A percentile compares a stretch with the other conserved stretches of the same genome.
Evolutionary conservation across 2,888 invertebrate species (phyloP).

Genomic region (Argyresthia goedartella): DNA sequence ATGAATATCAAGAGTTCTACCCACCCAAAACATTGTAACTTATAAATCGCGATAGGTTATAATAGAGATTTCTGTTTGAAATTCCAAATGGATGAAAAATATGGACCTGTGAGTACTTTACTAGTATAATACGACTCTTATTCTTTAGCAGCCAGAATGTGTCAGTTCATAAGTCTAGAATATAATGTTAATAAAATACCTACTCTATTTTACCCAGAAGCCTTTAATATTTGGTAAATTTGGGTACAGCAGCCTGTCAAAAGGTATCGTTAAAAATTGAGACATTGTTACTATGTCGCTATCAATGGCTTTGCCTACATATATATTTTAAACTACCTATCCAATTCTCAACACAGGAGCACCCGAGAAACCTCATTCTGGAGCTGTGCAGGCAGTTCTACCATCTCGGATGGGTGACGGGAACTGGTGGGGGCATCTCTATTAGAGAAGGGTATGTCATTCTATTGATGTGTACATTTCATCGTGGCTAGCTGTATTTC

Average conservation of each 20-base stretch:
- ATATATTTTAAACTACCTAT: not conserved
- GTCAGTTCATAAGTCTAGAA: too few relatives aligned
- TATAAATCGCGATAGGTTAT: too few relatives aligned
- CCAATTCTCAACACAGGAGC: slow-evolving; percentile 63
- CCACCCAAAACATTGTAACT: too few relatives aligned
- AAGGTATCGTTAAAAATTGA: not conserved
- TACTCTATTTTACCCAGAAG: too few relatives aligned
- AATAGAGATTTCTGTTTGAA: not conserved
- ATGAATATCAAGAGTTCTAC: too few relatives aligned
- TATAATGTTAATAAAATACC: too few relatives aligned
- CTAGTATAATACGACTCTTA: too few relatives aligned
- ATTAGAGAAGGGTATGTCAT: slow-evolving; percentile 82
- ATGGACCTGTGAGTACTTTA: slow-evolving; percentile 23
- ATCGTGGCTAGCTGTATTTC: not conserved
- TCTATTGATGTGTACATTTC: not conserved
- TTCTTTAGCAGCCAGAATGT: too few relatives aligned
- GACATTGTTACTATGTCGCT: not conserved
- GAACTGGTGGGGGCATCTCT: slow-evolving; percentile 96
- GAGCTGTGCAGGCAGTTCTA: slow-evolving; percentile 93
- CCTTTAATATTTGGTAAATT: not conserved
- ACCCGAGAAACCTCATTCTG: slow-evolving; percentile 89
- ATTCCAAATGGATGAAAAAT: slow-evolving; percentile 11
- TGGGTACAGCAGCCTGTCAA: not conserved
- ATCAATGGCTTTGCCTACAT: not conserved
- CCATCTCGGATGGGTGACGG: slow-evolving; percentile 94